Base-by-base conservation (phyloP, 2,888 invertebrate species). In the Ochropacha duplaris region DNA sequence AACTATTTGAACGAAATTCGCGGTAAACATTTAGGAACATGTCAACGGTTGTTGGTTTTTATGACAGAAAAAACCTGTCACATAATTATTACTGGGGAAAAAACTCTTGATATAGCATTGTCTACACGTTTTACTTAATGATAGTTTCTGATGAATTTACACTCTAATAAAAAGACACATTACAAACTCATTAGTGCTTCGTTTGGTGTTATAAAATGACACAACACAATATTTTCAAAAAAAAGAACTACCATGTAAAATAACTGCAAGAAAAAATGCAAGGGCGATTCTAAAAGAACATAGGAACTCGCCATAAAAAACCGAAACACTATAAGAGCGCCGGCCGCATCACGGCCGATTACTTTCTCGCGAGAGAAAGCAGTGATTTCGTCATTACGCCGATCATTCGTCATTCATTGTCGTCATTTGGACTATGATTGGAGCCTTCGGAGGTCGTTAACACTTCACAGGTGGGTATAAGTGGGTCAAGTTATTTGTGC, bases 351-450 rank as follows among this genome's bases (percentile, higher is more conserved):
- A 66, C 64, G 69, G 61, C 56, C 68, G 75, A 77, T 78, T 76
- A 78, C 80, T 80, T 80, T 80, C 80, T 64, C 77, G 66, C 56
- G 58, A 66, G 72, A 68, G 78, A 74, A 78, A 79, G 78, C 69
- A 65, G 66, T 62, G 64, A 66, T 70, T 66, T 68, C 71, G 71
- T 69, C 71, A 70, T 60, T 60, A 54, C 49, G 39, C 14, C 61
- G 61, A 65, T 60, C 58, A 58, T 59, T 59, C 66, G 64, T 61
- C 58, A 54, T 57, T 57, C 52, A 56, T 39, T 57, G 62, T 59
- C 66, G 62, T 64, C 67, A 62, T 57, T 60, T 51, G 28, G 54
- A 54, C 57, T 36, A 44, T 36, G 36, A 36, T 36, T n/a, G 39
- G 39, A 44, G 39, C 44, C 44, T 44, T 44, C 44, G 44, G 54